A percentile compares a stretch with the other conserved stretches of the same genome.
Evolutionary conservation across 2,797 vertebrate genomes (phyloP).

Genomic region (Cryptoprocta ferox): DNA sequence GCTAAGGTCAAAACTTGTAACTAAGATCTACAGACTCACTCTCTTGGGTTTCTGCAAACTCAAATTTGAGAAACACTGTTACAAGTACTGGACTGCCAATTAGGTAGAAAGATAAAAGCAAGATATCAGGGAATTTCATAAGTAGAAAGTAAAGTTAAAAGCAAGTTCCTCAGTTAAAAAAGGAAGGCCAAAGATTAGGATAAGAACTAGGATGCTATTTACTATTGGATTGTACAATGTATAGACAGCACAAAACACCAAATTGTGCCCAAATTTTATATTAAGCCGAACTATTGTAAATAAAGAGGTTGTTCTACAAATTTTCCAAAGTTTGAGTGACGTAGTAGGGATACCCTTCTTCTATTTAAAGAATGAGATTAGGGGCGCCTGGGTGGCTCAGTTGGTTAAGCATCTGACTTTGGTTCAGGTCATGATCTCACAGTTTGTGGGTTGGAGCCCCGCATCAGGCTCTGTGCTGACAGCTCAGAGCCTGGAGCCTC

Average conservation of each 20-base stretch:
- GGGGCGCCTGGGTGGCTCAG: too few relatives aligned
- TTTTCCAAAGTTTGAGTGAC: not conserved
- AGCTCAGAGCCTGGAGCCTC: too few relatives aligned
- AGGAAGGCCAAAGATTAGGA: not conserved
- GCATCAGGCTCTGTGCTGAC: too few relatives aligned
- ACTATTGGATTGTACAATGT: not conserved
- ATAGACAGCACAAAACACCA: conserved; percentile 17
- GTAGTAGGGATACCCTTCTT: not conserved
- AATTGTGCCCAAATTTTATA: not conserved
- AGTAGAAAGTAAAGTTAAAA: conserved; percentile 42
- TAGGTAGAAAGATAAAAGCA: not conserved
- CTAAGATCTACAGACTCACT: not conserved
- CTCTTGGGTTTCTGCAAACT: not conserved
- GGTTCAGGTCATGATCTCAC: too few relatives aligned
- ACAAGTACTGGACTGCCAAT: not conserved
- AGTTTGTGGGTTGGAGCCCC: too few relatives aligned
- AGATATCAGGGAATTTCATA: not conserved
- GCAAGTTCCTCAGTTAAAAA: not conserved
- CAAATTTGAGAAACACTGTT: conserved; percentile 22
- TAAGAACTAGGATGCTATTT: not conserved
- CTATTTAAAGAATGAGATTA: not conserved
- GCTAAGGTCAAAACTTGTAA: not conserved
- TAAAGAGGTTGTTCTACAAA: not conserved
- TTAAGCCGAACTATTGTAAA: not conserved
- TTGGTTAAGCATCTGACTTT: too few relatives aligned